Base-by-base conservation (phyloP, 2,888 invertebrate genomes). In the Leptothorax acervorum region DNA sequence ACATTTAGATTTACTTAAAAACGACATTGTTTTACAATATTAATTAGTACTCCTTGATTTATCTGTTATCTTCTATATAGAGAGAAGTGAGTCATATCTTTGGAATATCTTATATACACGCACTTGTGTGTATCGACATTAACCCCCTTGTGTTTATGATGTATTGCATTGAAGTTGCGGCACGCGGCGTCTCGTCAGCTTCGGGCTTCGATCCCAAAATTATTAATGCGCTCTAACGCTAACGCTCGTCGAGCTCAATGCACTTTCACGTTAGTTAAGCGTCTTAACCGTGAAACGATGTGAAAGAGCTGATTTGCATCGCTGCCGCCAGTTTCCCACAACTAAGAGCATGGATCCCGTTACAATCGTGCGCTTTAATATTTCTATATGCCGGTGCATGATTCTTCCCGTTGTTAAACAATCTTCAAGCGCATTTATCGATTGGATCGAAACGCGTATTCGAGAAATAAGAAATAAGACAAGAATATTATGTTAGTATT, bases 191-290 rank as follows among this genome's bases (percentile, higher is more conserved):
- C 23, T 66, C 9, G 15, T 28, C 53, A 35, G 70, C 53, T 71
- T 53, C 53, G 35, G 23, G 23, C 23, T 39, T 55, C 42, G 11
- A 73, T 73, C 57, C 39, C 28, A 15, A 73, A 73, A 73, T 53
- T 73, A 73, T 57, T 73, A 73, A 73, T 42, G 57, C 73, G 18
- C 28, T 23, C 23, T 23, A 23, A 23, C 23, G 23, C 55, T 73
- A 73, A 57, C 28, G 55, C 73, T 42, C 12, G 28, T 35, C 35
- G 35, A 18, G 66, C 28, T 57, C 60, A 62, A 75, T 75, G 48
- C 31, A 74, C 48, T 75, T 48, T 62, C 31, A 35, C 31, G n/a
- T 73, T 74, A 74, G 31, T 48, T 62, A 75, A 75, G 48, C 42
- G 39, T 3, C 28, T 48, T 9, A 18, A 18, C 51, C 12, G 28